phyloP scores from a whole-genome alignment of 2,797 vertebrate genomes.

The Taeniopygia guttata region DNA sequence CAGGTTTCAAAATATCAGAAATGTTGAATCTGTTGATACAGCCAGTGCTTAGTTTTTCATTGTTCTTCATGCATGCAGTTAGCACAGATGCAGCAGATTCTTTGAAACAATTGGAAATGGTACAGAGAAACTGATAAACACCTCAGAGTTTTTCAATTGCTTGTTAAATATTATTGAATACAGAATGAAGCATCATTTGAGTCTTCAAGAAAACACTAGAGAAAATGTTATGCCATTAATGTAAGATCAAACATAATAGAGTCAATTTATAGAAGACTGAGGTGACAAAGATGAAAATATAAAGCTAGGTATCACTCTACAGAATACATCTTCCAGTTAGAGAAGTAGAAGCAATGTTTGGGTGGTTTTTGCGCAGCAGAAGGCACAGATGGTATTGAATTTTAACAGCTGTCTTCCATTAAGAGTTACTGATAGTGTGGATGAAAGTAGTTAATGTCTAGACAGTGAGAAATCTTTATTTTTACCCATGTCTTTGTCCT shows the following conservation, averaged over 20 bases:
- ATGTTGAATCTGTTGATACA: not conserved
- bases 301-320: not conserved
- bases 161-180: not conserved
- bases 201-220: not conserved
- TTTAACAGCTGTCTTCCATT: conserved; percentile 5
- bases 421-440: not conserved
- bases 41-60: not conserved
- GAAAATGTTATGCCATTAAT: not conserved
- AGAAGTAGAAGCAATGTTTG: not conserved
- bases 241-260: not conserved
- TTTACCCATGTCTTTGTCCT: not conserved
- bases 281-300: not conserved
- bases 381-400: conserved; percentile 6
- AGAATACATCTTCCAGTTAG: not conserved
- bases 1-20: not conserved
- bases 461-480: not conserved
- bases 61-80: not conserved
- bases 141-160: not conserved
- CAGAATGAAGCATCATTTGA: not conserved
- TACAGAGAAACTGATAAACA: not conserved
- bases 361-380: not conserved
- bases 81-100: not conserved
- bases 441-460: not conserved
- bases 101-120: not conserved
- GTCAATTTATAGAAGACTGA: not conserved